Conservation (phyloP, 1,140 invertebrate species). For the Eciton burchellii region DNA sequence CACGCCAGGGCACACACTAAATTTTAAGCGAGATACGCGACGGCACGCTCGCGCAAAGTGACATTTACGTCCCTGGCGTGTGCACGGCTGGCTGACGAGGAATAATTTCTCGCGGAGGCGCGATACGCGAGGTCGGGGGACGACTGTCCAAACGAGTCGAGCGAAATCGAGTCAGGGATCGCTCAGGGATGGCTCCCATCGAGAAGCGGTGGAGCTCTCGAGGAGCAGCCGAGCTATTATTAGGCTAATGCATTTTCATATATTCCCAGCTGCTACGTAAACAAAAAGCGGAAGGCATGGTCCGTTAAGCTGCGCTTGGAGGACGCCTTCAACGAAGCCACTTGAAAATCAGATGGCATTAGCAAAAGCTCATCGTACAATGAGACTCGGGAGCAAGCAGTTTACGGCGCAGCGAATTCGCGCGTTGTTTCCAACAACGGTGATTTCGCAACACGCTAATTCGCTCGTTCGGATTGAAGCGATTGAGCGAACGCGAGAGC, state of each 20-base stretch:
- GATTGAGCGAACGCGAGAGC: no score
- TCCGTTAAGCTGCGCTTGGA: neutral
- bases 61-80: neutral
- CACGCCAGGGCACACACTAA: neutral
- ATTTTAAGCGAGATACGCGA: constrained; percentile 11
- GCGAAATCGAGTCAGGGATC: no score
- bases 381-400: constrained; percentile 18
- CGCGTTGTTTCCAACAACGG: neutral
- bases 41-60: neutral
- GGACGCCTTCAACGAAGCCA: constrained; percentile 12
- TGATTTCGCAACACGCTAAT: constrained; percentile 4
- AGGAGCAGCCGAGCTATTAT: neutral
- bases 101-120: no score
- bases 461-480: neutral
- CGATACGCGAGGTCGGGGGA: no score
- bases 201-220: neutral
- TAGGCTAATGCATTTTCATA: neutral
- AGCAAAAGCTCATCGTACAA: constrained; percentile 1
- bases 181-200: neutral
- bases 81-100: no score
- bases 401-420: constrained; percentile 30
- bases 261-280: neutral
- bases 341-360: constrained; percentile 34
- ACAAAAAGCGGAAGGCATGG: constrained; percentile 38
- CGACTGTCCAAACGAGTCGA: no score